A percentile compares a stretch with the other conserved stretches of the same genome.
Evolutionary conservation across 2,888 invertebrate species (phyloP).

Genomic region (Andrena chrysosceles): DNA sequence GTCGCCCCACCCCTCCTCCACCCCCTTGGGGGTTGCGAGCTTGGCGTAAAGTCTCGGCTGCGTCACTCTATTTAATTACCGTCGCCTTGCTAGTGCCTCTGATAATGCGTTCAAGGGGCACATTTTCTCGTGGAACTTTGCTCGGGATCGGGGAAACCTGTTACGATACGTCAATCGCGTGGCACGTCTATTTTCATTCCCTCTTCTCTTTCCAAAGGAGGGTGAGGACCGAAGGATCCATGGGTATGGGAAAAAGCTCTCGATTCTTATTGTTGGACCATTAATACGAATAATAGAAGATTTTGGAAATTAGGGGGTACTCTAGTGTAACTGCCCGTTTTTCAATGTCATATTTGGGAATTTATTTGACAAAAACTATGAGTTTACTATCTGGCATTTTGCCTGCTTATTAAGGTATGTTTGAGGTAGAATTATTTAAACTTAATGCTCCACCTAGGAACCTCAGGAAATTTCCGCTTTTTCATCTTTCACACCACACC

Average conservation of each 20-base stretch:
- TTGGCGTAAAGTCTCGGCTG: slow-evolving; percentile 60
- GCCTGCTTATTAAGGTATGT: too few species aligned
- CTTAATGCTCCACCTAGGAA: too few species aligned
- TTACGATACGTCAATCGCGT: slow-evolving; percentile 37
- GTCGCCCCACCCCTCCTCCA: slow-evolving; percentile 57
- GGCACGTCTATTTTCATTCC: background rate
- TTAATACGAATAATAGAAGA: too few species aligned
- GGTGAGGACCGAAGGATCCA: too few species aligned
- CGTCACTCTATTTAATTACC: slow-evolving; percentile 69
- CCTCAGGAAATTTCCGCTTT: too few species aligned
- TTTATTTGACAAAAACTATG: too few species aligned
- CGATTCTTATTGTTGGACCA: background rate
- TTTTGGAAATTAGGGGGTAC: too few species aligned
- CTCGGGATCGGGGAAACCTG: slow-evolving; percentile 34
- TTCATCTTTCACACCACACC: too few species aligned
- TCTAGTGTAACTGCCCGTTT: too few species aligned
- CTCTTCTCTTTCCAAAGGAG: background rate
- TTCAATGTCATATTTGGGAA: too few species aligned
- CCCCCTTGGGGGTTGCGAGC: slow-evolving; percentile 52
- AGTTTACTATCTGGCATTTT: too few species aligned
- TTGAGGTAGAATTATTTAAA: too few species aligned
- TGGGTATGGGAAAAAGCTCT: background rate
- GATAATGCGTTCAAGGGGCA: slow-evolving; percentile 46
- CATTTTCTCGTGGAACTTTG: slow-evolving; percentile 43
- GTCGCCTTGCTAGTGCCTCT: slow-evolving; percentile 53